Conservation (phyloP, 35 echinoderm and acorn worm genomes). For the Anneissia japonica region DNA sequence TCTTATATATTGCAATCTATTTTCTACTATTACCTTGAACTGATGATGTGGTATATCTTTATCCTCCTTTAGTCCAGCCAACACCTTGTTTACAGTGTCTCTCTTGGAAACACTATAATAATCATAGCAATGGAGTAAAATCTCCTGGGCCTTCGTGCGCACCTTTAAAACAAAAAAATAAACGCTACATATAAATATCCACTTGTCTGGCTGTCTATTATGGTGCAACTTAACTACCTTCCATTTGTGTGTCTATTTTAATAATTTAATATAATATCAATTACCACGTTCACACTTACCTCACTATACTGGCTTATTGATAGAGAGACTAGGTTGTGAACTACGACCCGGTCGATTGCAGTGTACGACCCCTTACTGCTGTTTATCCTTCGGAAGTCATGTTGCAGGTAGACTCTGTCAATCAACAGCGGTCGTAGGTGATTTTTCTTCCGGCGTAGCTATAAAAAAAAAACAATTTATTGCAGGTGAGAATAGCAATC, state of each 20-base stretch:
- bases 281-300: conserved; percentile 55
- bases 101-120: conserved; percentile 23
- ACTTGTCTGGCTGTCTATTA: no score
- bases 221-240: no score
- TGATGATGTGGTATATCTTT: conserved; percentile 64
- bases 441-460: conserved; percentile 72
- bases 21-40: conserved; percentile 64
- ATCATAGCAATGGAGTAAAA: conserved; percentile 48
- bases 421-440: conserved; percentile 61
- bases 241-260: no score
- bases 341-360: conserved; percentile 39
- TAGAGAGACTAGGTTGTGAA: conserved; percentile 51
- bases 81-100: conserved; percentile 53
- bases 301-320: conserved; percentile 91
- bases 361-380: conserved; percentile 37
- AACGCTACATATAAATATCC: no score
- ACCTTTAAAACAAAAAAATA: conserved; percentile 33
- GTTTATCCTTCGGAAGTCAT: conserved; percentile 59
- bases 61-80: conserved; percentile 59
- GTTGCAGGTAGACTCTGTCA: conserved; percentile 77
- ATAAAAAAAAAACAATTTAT: conserved; percentile 7
- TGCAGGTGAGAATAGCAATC: no score
- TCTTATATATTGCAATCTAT: no score
- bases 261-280: no score
- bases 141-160: conserved; percentile 57